A percentile compares a stretch with the other conserved stretches of the same genome.
These are phyloP conservation scores for Thereva nobilitata DNA, from an alignment of 2,888 invertebrate species.

Conservation along the genomic window DNA sequence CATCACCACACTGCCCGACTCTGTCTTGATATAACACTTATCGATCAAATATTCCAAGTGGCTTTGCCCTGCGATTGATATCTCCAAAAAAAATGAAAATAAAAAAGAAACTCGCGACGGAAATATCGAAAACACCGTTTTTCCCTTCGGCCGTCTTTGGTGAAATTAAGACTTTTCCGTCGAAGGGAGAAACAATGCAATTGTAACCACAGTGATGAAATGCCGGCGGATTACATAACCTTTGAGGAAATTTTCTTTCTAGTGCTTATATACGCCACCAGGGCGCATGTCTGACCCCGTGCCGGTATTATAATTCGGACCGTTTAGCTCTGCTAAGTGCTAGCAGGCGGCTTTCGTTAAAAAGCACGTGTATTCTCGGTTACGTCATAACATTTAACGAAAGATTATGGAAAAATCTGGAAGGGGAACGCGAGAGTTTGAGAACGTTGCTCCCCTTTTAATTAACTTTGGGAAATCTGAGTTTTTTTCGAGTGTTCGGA, in stretches of 20 bases:
- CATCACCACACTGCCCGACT: conserved; percentile 11
- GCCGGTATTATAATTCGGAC: conserved; percentile 4
- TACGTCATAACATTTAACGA: conserved; percentile 22
- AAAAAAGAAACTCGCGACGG: too few species aligned
- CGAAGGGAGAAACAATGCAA: conserved; percentile 2
- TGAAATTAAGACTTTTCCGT: not conserved
- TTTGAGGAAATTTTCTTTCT: conserved; percentile 1
- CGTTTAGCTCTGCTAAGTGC: not conserved
- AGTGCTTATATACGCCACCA: not conserved
- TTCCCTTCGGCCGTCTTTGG: too few species aligned
- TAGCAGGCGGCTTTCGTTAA: conserved; percentile 15
- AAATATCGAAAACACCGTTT: too few species aligned
- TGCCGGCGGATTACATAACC: conserved; percentile 30
- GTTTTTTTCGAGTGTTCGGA: too few species aligned
- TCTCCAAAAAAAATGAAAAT: too few species aligned
- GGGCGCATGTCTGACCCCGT: conserved; percentile 19
- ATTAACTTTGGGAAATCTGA: too few species aligned
- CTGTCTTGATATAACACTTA: conserved; percentile 6
- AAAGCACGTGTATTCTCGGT: conserved; percentile 25
- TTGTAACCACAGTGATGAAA: conserved; percentile 9
- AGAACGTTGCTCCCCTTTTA: too few species aligned
- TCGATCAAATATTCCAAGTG: conserved; percentile 23
- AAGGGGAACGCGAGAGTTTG: not conserved
- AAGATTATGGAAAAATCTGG: conserved; percentile 8
- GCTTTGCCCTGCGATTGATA: not conserved